These are phyloP conservation scores for Tortricodes alternella DNA, from an alignment of 2,888 invertebrate species.

Conservation along the genomic window DNA sequence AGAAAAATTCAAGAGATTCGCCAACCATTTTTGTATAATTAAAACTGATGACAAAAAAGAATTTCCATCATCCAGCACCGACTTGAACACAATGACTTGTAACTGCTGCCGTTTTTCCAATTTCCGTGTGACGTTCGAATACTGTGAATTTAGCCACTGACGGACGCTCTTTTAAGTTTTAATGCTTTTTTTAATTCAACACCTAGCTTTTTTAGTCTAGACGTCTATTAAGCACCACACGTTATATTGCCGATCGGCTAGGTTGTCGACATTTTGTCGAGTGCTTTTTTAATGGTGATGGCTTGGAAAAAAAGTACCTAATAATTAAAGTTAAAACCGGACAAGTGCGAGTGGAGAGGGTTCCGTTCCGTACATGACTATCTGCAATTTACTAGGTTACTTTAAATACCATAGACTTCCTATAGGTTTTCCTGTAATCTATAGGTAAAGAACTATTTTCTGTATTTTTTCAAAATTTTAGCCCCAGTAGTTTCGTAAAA, in stretches of 20 bases:
- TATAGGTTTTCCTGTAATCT: no score
- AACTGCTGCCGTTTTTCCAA: constrained; percentile 36
- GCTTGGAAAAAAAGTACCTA: background rate
- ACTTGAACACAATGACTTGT: constrained; percentile 1
- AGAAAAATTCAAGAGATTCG: no score
- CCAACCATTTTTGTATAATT: no score
- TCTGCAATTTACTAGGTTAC: no score
- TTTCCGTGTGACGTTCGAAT: constrained; percentile 41
- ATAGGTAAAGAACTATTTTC: no score
- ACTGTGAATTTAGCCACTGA: constrained; percentile 57
- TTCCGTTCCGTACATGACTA: no score
- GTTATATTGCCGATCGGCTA: background rate
- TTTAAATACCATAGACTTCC: no score
- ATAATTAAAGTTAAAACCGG: no score
- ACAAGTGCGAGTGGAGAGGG: no score
- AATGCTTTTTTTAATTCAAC: constrained; percentile 51
- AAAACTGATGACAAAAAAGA: no score
- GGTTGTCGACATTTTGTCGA: background rate
- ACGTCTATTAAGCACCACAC: constrained; percentile 58
- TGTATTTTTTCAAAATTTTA: no score
- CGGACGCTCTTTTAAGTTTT: constrained; percentile 56
- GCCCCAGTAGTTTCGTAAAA: no score
- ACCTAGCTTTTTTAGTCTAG: constrained; percentile 42
- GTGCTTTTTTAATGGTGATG: background rate
- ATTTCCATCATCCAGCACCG: background rate